phyloP scores from a whole-genome alignment of 2,888 invertebrate species.

The Embidobia sp. region DNA sequence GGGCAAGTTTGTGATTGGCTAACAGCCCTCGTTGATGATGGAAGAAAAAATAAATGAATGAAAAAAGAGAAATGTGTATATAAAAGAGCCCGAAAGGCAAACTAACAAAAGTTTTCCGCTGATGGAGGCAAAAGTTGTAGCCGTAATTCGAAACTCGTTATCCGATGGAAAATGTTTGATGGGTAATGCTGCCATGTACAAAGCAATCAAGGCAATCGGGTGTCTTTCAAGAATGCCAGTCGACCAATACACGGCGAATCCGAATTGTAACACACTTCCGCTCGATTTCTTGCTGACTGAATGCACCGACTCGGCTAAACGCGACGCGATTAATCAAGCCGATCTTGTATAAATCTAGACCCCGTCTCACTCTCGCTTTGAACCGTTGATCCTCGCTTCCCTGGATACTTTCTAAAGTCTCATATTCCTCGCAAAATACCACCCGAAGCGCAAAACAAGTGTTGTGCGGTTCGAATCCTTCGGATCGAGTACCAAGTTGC shows the following conservation, averaged over 20 bases:
- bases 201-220: slow-evolving; percentile 35
- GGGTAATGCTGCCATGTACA: slow-evolving; percentile 26
- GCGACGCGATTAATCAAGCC: too few species aligned
- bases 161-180: slow-evolving; percentile 35
- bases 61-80: slow-evolving; percentile 7
- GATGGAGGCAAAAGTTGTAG: slow-evolving; percentile 39
- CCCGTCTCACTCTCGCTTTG: too few species aligned
- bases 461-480: slow-evolving; percentile 72
- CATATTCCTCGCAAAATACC: too few species aligned
- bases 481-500: slow-evolving; percentile 72
- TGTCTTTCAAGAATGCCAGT: slow-evolving; percentile 16
- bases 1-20: slow-evolving; percentile 20
- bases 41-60: neutral
- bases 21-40: slow-evolving; percentile 19
- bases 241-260: neutral
- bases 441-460: slow-evolving; percentile 62
- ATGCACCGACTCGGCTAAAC: too few species aligned
- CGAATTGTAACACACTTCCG: slow-evolving; percentile 17
- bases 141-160: slow-evolving; percentile 46
- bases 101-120: slow-evolving; percentile 35
- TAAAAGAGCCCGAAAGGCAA: neutral
- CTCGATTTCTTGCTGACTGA: slow-evolving; percentile 7
- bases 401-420: too few species aligned
- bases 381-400: too few species aligned
- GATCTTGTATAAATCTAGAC: too few species aligned